A percentile compares a stretch with the other conserved stretches of the same genome.
Conservation (phyloP, 2,888 invertebrate genomes). For the Uropetala carovei region DNA sequence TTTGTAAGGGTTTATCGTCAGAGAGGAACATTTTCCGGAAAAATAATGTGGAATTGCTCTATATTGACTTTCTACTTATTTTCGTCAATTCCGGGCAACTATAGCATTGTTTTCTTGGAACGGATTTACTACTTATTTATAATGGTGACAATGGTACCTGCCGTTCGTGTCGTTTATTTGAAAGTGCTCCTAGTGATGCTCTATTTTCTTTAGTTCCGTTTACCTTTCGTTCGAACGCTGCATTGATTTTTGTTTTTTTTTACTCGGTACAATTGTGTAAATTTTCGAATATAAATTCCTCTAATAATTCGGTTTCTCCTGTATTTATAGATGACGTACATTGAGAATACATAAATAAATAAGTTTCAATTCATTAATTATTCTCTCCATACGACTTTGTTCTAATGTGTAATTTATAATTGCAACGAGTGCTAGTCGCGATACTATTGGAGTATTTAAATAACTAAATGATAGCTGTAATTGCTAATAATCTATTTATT, state of each 20-base stretch:
- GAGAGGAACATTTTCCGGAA: background rate
- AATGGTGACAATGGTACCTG: background rate
- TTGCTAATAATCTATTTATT: too few relatives aligned
- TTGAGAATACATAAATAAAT: too few relatives aligned
- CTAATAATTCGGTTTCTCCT: too few relatives aligned
- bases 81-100: background rate
- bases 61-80: background rate
- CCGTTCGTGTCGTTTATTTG: background rate
- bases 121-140: background rate
- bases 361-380: too few relatives aligned
- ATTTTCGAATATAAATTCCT: too few relatives aligned
- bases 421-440: too few relatives aligned
- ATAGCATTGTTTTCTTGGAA: background rate
- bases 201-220: background rate
- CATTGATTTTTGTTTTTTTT: background rate
- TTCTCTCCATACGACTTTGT: too few relatives aligned
- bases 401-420: too few relatives aligned
- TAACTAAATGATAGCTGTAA: too few relatives aligned
- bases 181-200: background rate
- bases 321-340: too few relatives aligned
- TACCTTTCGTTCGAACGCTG: background rate
- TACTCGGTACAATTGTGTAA: background rate
- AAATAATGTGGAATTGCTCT: background rate
- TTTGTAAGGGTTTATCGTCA: background rate
- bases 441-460: too few relatives aligned